phyloP scores from a whole-genome alignment of 1,140 invertebrate species.

The Kradibia gibbosae region DNA sequence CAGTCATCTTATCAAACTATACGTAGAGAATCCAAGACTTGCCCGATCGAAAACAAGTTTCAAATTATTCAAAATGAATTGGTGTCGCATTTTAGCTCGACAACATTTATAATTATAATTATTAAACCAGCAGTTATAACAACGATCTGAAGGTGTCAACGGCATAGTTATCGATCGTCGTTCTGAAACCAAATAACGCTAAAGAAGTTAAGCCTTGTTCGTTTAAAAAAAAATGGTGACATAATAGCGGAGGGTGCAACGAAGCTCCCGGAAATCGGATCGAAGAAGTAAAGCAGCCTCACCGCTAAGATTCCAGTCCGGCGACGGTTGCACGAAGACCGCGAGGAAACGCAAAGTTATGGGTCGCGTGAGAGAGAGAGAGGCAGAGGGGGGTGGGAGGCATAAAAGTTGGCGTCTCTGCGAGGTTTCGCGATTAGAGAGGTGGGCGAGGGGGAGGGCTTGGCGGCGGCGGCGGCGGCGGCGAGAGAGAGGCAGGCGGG shows the following conservation, averaged over 20 bases:
- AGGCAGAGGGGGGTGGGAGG: not conserved
- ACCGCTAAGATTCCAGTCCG: not conserved
- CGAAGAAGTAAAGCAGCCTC: no score
- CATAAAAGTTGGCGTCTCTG: not conserved
- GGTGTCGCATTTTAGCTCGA: no score
- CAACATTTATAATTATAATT: no score
- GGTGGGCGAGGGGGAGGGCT: not conserved
- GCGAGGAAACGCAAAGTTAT: not conserved
- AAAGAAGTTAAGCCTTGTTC: no score
- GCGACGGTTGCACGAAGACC: not conserved
- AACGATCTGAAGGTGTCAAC: no score
- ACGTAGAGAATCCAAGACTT: no score
- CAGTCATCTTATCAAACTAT: no score
- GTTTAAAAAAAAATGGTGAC: no score
- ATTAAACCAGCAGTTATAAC: no score
- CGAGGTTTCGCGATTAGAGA: not conserved
- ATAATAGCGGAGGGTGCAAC: not conserved
- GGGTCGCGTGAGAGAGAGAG: not conserved
- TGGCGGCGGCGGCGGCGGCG: not conserved
- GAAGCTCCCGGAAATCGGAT: not conserved
- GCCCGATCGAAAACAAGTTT: no score
- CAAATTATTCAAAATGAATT: no score
- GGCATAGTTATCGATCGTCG: no score
- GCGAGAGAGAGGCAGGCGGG: slow-evolving; percentile 35
- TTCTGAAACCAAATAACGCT: not conserved